Base-by-base conservation (phyloP, 2,113 vertebrate genomes). In the Mus pahari region DNA sequence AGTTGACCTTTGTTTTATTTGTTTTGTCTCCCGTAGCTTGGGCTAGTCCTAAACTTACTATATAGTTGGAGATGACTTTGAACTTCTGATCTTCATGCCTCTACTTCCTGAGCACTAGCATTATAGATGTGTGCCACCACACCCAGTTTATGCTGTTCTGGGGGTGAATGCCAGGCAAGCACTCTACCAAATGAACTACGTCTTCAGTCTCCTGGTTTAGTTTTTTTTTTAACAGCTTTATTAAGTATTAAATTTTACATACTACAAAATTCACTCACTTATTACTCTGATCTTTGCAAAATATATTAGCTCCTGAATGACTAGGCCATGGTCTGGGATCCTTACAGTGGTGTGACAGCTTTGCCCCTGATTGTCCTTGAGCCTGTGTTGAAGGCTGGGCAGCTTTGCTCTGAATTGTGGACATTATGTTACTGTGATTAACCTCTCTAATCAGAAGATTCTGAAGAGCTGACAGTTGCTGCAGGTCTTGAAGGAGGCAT, bases 251-350 rank as follows among this genome's bases (percentile, higher is more conserved):
- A 60, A 60, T 84, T 84, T 48, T 55, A 82, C 16, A 24, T 91
- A 50, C 31, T 48, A 83, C 45, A 90, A 62, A 86, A 87, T 55
- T 74, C 31, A 92, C 14, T 5, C 13, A 20, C 74, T 84, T 88
- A 48, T 8, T 28, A 70, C 70, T 75, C 94, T 90, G 48, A 90
- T 78, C n/a, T 93, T 93, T 97, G 75, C 31, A n/a, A n/a, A n/a
- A 53, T 48, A 79, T 53, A 13, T 10, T 83, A 89, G 20, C 11
- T 87, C 86, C 78, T 53, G 39, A 83, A 91, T 33, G 36, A 68
- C 36, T 33, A 12, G 45, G 31, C 39, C 19, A 62, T 64, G 55
- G 84, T 82, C 42, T 42, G 13, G 26, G 73, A 81, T 84, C 26
- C 42, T 92, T 33, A 66, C 42, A 24, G 9, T 16, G 0, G 2